Evolutionary conservation across 37 sponge, comb jelly and placozoan species (phyloP).

Genomic region (Cliona cf. orientalis): DNA sequence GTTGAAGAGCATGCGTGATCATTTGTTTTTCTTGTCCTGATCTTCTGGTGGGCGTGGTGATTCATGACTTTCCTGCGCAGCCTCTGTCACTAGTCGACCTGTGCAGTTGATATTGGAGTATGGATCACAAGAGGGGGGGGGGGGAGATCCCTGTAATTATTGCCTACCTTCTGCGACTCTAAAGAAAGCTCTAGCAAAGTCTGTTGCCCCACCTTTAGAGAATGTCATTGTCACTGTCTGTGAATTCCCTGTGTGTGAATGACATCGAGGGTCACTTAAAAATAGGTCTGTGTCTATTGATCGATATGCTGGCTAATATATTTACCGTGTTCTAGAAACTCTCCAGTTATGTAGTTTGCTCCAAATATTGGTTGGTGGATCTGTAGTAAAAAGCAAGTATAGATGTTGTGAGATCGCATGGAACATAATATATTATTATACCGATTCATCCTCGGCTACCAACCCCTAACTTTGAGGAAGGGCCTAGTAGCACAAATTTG

Average conservation of each 20-base stretch:
- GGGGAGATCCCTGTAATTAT: not conserved
- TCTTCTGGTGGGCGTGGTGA: too few relatives aligned
- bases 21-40: too few relatives aligned
- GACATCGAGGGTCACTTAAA: too few relatives aligned
- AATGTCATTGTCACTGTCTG: conserved; percentile 38
- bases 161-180: conserved; percentile 58
- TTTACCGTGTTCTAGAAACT: conserved; percentile 37
- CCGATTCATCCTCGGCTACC: too few relatives aligned
- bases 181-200: conserved; percentile 65
- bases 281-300: not conserved
- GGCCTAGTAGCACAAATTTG: too few relatives aligned
- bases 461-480: too few relatives aligned
- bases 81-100: conserved; percentile 39
- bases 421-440: not conserved
- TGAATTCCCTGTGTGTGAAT: not conserved
- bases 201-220: conserved; percentile 66
- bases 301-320: not conserved
- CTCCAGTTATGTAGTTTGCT: conserved; percentile 62
- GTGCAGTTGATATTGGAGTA: not conserved
- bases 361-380: conserved; percentile 75
- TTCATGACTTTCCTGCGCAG: too few relatives aligned
- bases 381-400: conserved; percentile 3
- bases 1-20: too few relatives aligned
- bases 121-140: too few relatives aligned
- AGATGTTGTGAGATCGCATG: not conserved